Percentiles rank a stretch among this genome's conserved stretches.
Evolutionary conservation across 2,797 vertebrate species (phyloP).

Genomic region (Pangasius djambal): DNA sequence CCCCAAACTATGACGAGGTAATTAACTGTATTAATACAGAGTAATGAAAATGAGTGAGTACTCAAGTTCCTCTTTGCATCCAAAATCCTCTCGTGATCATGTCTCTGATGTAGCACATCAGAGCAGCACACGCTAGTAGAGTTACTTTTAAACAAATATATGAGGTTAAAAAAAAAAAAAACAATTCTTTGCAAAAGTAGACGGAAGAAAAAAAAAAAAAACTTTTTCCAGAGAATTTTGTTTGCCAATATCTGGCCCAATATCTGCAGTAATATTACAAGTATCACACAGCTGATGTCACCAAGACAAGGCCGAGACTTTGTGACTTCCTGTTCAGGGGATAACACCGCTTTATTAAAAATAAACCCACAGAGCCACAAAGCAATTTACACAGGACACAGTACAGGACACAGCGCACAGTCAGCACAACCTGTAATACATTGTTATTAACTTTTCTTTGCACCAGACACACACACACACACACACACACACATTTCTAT

Average conservation of each 20-base stretch:
- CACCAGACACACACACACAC: constrained; percentile 14
- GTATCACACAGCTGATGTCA: constrained; percentile 14
- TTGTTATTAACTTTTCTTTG: constrained; percentile 31
- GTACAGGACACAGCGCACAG: background rate
- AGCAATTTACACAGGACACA: constrained; percentile 36
- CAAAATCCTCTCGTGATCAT: background rate
- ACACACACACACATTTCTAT: background rate
- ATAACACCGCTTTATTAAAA: constrained; percentile 28
- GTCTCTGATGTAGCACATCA: background rate
- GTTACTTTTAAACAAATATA: background rate
- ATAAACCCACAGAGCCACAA: constrained; percentile 35
- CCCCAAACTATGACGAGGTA: background rate
- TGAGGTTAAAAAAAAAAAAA: background rate
- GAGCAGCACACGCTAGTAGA: background rate
- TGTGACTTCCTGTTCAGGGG: background rate
- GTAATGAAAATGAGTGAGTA: background rate
- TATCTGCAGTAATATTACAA: constrained; percentile 37
- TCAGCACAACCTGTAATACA: constrained; percentile 29
- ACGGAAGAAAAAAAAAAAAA: background rate
- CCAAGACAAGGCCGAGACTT: background rate
- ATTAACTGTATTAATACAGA: background rate
- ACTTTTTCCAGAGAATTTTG: background rate
- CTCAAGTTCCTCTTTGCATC: background rate
- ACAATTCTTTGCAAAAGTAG: background rate
- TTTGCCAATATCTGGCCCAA: constrained; percentile 36